These are phyloP conservation scores for Aplysina aerophoba DNA, from an alignment of 37 sponge, comb jelly and placozoan genomes.

Conservation along the genomic window DNA sequence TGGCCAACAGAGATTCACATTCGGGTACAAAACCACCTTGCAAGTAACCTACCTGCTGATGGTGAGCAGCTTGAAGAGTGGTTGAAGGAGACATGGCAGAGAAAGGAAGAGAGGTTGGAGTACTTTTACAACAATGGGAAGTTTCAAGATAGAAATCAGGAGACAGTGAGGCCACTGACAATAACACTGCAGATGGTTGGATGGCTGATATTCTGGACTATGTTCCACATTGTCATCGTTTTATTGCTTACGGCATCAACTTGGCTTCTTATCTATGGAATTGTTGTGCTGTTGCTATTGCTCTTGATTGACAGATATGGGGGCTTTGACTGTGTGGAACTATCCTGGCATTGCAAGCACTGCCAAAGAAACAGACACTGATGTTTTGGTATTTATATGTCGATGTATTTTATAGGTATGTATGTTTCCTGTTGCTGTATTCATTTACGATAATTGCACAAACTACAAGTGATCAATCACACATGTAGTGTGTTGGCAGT, in stretches of 20 bases:
- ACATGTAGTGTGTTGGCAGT: too few relatives aligned
- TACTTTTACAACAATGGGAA: constrained; percentile 62
- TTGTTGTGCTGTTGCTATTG: background rate
- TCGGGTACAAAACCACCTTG: constrained; percentile 27
- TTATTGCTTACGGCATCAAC: background rate
- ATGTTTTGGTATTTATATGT: too few relatives aligned
- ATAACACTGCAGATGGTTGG: constrained; percentile 4
- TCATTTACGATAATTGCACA: too few relatives aligned
- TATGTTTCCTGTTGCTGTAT: too few relatives aligned
- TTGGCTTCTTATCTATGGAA: background rate
- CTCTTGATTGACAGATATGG: constrained; percentile 6
- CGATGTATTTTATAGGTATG: too few relatives aligned
- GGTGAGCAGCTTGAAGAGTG: constrained; percentile 59
- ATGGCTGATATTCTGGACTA: background rate
- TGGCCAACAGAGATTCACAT: constrained; percentile 83
- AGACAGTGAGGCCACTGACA: background rate
- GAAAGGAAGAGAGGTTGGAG: constrained; percentile 72
- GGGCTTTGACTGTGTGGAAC: constrained; percentile 23
- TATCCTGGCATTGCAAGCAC: background rate
- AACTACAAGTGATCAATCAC: too few relatives aligned
- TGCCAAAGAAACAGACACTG: too few relatives aligned
- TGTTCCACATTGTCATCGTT: too few relatives aligned
- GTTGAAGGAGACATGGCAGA: constrained; percentile 65
- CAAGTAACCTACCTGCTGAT: constrained; percentile 40
- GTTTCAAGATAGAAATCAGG: constrained; percentile 27